phyloP scores from a whole-genome alignment of 2,113 vertebrate genomes.

The Jaculus jaculus region DNA sequence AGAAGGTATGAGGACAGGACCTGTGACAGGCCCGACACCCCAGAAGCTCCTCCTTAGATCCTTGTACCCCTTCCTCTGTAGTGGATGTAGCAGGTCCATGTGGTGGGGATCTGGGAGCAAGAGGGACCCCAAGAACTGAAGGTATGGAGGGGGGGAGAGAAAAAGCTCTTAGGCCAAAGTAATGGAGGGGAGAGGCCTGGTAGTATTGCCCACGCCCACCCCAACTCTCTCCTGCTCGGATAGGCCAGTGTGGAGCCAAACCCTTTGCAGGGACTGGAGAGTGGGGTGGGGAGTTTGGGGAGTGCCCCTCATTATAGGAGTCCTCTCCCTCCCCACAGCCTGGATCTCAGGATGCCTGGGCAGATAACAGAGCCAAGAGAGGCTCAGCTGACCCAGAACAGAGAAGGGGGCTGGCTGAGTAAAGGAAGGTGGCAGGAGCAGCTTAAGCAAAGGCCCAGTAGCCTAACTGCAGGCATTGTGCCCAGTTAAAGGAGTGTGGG shows the following conservation, averaged over 20 bases:
- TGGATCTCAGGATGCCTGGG: not conserved
- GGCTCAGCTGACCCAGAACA: not conserved
- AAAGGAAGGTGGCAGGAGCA: not conserved
- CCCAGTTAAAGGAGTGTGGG: fast-evolving
- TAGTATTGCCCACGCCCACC: too few species aligned
- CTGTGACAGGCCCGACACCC: not conserved
- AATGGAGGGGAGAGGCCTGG: too few species aligned
- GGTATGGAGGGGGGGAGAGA: not conserved
- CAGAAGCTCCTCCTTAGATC: not conserved
- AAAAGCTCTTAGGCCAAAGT: not conserved
- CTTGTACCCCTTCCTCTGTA: not conserved
- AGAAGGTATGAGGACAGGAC: conserved; percentile 83
- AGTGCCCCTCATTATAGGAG: not conserved
- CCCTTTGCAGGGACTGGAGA: not conserved
- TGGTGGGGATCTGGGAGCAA: not conserved
- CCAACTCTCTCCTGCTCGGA: too few species aligned
- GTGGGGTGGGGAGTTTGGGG: not conserved
- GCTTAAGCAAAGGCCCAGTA: not conserved
- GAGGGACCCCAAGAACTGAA: not conserved
- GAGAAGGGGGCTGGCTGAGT: not conserved
- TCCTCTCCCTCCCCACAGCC: not conserved
- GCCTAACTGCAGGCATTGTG: not conserved
- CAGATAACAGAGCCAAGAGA: not conserved
- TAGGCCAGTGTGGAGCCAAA: not conserved
- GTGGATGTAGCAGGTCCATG: not conserved